Base-by-base conservation (phyloP, 2,888 invertebrate species). In the Criorhina ranunculi region DNA sequence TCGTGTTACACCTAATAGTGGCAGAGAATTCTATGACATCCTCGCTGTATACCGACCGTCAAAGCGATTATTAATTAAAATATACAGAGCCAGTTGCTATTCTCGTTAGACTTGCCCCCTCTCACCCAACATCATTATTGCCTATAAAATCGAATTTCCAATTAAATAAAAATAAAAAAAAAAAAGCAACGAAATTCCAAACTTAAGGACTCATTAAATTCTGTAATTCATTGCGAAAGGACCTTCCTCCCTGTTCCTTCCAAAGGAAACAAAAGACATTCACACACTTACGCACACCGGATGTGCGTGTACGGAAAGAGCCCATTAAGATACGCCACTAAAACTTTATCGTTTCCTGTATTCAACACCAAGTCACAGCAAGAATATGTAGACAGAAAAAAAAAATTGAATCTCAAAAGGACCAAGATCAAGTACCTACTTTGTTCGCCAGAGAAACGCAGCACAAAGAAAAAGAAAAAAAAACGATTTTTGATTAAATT, bases 11-110 rank as follows among this genome's bases (percentile, higher is more conserved):
- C 64, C 53, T 57, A 64, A 64, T 72, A 67, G 46, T 24, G 29
- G 33, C 17, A n/a, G 12, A 12, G 31, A 6, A 19, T 11, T 6
- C 51, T 12, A 37, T 31, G 17, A 69, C 31, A 70, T 70, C 57
- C n/a, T 57, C 9, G 15, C 9, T 24, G 24, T 29, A 60, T 40
- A 60, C n/a, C 49, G 53, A n/a, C n/a, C n/a, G n/a, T 70, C 49
- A 33, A 44, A 49, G 64, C 64, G 72, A 79, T 82, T 77, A 77
- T 77, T 77, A 77, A 77, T 77, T 82, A 70, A 82, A 77, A 72
- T 44, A 59, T 12, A 77, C 70, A 64, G 46, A 59, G 6, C 4
- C 53, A 12, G 17, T 40, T 62, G 57, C 59, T 40, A 40, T 59
- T 57, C 59, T 8, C 66, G 40, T 60, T 17, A 75, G 19, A 29